Evolutionary conservation across 2,113 vertebrate species (phyloP).

Genomic region (Sporophila hypoxantha): DNA sequence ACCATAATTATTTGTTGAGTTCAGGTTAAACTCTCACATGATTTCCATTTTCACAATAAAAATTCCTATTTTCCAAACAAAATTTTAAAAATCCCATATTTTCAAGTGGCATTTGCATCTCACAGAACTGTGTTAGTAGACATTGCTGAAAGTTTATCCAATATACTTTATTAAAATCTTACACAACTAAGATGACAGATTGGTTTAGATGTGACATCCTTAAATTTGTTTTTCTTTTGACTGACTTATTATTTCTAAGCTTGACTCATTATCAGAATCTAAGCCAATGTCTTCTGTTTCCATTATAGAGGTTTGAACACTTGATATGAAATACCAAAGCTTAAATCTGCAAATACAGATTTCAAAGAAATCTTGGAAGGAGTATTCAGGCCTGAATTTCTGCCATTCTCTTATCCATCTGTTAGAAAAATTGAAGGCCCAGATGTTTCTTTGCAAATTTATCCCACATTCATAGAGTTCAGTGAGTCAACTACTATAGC

Average conservation of each 20-base stretch:
- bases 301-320: background rate
- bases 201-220: background rate
- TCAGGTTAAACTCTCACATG: background rate
- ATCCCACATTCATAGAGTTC: background rate
- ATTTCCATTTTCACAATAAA: background rate
- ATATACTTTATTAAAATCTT: background rate
- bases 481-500: background rate
- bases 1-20: background rate
- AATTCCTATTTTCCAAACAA: background rate
- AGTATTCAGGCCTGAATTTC: background rate
- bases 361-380: background rate
- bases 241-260: background rate
- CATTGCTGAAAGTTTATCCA: background rate
- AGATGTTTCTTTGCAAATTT: background rate
- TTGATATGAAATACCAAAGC: background rate
- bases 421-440: background rate
- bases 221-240: background rate
- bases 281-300: background rate
- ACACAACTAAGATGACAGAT: background rate
- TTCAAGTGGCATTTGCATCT: background rate
- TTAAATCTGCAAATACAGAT: background rate
- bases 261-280: background rate
- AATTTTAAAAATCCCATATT: accelerated
- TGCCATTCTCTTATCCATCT: background rate
- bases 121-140: background rate